These are phyloP conservation scores for Mycetomoellerius zeteki DNA, from an alignment of 1,140 invertebrate species.

Conservation along the genomic window DNA sequence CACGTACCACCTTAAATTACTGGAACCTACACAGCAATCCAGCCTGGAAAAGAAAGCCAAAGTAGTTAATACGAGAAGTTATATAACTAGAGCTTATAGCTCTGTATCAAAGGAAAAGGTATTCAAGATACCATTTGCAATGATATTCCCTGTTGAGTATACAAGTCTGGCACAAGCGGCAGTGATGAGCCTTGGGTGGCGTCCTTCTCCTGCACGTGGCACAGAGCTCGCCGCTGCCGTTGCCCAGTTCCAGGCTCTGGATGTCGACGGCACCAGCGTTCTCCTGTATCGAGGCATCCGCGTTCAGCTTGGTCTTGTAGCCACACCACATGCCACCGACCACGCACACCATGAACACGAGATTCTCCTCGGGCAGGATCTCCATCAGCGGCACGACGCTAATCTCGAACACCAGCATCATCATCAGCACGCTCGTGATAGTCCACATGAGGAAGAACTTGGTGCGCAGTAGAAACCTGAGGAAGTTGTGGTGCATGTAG, in stretches of 20 bases:
- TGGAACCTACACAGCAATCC: conserved; percentile 90
- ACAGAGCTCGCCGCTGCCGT: conserved; percentile 83
- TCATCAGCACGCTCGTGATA: conserved; percentile 88
- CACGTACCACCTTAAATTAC: conserved; percentile 90
- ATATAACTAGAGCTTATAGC: not conserved
- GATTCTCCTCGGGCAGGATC: conserved; percentile 90
- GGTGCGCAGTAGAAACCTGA: conserved; percentile 88
- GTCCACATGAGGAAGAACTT: conserved; percentile 91
- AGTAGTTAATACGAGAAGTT: not conserved
- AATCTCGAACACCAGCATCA: conserved; percentile 90
- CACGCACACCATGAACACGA: conserved; percentile 88
- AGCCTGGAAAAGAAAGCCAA: conserved; percentile 86
- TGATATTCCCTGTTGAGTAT: conserved; percentile 85
- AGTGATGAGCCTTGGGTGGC: conserved; percentile 82
- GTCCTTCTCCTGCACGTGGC: conserved; percentile 82
- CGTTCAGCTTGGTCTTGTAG: conserved; percentile 88
- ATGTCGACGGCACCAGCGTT: conserved; percentile 51
- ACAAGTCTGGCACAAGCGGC: conserved; percentile 84
- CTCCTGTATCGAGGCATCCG: conserved; percentile 82
- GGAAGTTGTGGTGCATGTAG: conserved; percentile 89
- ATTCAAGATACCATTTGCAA: conserved; percentile 82
- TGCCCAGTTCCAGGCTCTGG: conserved; percentile 82
- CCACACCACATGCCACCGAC: conserved; percentile 88
- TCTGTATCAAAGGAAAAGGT: not conserved
- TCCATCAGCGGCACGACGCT: conserved; percentile 89